Conservation (phyloP, 2,888 invertebrate species). For the Bedellia somnulentella region DNA sequence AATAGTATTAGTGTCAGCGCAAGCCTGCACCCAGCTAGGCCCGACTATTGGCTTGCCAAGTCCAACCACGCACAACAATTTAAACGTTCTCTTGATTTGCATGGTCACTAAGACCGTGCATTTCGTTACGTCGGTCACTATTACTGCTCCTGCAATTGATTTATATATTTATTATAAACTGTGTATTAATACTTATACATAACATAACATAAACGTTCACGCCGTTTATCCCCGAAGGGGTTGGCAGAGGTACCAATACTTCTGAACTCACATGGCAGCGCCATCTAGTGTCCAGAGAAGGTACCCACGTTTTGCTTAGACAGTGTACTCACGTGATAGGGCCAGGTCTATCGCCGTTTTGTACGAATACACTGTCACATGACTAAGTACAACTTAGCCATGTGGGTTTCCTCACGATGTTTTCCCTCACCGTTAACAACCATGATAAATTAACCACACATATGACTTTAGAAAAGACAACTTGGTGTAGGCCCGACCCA, state of each 20-base stretch:
- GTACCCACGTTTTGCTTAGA: too few relatives aligned
- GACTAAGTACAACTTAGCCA: too few relatives aligned
- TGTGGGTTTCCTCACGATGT: too few relatives aligned
- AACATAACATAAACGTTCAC: neutral
- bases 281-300: too few relatives aligned
- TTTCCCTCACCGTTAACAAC: too few relatives aligned
- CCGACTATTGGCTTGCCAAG: conserved; percentile 63
- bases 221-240: neutral
- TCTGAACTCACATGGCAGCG: too few relatives aligned
- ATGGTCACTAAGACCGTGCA: conserved; percentile 56
- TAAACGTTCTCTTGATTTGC: conserved; percentile 59
- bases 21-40: conserved; percentile 39
- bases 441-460: too few relatives aligned
- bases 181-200: neutral
- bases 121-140: conserved; percentile 51
- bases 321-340: too few relatives aligned
- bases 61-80: conserved; percentile 62
- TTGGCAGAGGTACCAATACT: neutral
- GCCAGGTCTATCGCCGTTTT: too few relatives aligned
- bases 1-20: conserved; percentile 25
- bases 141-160: conserved; percentile 42
- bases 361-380: too few relatives aligned
- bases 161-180: neutral
- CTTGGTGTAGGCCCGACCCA: too few relatives aligned
- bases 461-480: too few relatives aligned